A percentile compares a stretch with the other conserved stretches of the same genome.
Conservation (phyloP, 2,113 vertebrate species). For the Austrofundulus limnaeus region DNA sequence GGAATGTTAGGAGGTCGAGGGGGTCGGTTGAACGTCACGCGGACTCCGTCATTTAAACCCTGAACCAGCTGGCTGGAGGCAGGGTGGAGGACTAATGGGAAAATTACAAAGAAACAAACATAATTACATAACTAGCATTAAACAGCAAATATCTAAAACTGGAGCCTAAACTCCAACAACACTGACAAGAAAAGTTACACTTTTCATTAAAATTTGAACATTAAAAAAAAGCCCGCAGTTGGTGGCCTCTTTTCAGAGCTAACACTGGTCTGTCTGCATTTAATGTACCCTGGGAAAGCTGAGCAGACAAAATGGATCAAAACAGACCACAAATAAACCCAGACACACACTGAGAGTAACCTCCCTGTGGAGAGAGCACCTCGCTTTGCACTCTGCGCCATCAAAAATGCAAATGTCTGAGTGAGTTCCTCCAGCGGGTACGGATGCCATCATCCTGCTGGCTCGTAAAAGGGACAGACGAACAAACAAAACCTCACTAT, state of each 20-base stretch:
- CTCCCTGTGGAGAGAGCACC: conserved; percentile 23
- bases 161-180: neutral
- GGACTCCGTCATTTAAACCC: conserved; percentile 87
- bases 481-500: conserved; percentile 43
- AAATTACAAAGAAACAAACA: neutral
- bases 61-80: conserved; percentile 91
- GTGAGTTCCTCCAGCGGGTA: conserved; percentile 30
- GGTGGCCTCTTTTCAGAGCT: conserved; percentile 29
- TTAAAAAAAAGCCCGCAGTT: conserved; percentile 30
- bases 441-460: conserved; percentile 27
- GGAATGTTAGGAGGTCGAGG: conserved; percentile 88
- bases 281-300: conserved; percentile 36
- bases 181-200: conserved; percentile 6
- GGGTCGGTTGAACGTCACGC: conserved; percentile 88
- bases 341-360: conserved; percentile 27
- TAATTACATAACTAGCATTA: neutral
- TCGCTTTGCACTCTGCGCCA: conserved; percentile 39
- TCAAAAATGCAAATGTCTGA: conserved; percentile 57
- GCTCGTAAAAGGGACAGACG: conserved; percentile 23
- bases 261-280: conserved; percentile 35
- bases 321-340: conserved; percentile 18
- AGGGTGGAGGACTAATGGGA: conserved; percentile 87
- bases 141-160: conserved; percentile 5
- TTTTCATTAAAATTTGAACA: conserved; percentile 32
- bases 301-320: conserved; percentile 44